Percentiles rank a stretch among this genome's conserved stretches.
Evolutionary conservation across 2,113 vertebrate genomes (phyloP).

Genomic region (Daboia siamensis): DNA sequence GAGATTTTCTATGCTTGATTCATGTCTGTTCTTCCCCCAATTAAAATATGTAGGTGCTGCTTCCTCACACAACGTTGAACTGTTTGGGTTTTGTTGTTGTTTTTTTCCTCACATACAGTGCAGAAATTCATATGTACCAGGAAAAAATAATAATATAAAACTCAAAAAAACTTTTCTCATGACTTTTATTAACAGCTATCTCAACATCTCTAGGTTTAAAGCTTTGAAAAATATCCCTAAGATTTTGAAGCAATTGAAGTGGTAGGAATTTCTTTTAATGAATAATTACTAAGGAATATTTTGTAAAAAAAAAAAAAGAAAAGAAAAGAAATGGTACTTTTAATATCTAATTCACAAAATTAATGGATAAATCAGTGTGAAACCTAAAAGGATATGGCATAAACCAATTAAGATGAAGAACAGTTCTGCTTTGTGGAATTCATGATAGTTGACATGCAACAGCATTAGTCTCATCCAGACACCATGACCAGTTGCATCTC

Average conservation of each 20-base stretch:
- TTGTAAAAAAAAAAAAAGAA: background rate
- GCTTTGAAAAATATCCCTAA: background rate
- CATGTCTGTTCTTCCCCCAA: background rate
- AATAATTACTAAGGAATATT: background rate
- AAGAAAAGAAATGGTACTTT: background rate
- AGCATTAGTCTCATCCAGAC: background rate
- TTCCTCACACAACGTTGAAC: background rate
- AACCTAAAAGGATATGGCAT: background rate
- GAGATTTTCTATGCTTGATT: background rate
- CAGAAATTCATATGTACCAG: background rate
- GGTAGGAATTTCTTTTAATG: background rate
- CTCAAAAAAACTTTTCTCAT: background rate
- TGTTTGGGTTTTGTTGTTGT: background rate
- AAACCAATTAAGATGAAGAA: background rate
- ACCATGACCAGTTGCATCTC: background rate
- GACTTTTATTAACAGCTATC: background rate
- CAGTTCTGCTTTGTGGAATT: background rate
- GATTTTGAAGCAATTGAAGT: background rate
- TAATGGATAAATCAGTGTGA: background rate
- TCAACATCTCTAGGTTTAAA: background rate
- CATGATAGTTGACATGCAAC: background rate
- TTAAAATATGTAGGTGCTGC: background rate
- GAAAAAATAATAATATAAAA: background rate
- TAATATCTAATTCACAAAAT: background rate
- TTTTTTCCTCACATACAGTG: background rate